Conservation (phyloP, 2,113 vertebrate species). For the Thinocorus orbignyianus region DNA sequence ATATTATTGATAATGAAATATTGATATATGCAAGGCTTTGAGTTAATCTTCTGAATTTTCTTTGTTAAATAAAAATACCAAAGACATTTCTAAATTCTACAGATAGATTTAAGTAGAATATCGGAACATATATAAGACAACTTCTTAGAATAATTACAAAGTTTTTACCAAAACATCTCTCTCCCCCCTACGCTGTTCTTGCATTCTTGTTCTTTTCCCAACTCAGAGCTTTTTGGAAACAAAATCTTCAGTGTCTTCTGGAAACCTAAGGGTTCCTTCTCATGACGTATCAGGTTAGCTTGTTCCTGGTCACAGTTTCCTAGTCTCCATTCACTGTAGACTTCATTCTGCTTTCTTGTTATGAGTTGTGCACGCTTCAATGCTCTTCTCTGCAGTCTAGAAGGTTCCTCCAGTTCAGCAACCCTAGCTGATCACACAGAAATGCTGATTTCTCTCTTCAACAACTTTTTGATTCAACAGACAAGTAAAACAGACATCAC, state of each 20-base stretch:
- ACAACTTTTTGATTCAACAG: not conserved
- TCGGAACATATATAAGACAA: not conserved
- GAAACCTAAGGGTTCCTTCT: not conserved
- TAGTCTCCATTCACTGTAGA: not conserved
- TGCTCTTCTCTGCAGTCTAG: not conserved
- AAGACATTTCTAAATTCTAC: not conserved
- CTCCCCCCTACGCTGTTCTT: not conserved
- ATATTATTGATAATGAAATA: not conserved
- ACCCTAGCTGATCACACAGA: not conserved
- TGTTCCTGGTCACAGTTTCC: not conserved
- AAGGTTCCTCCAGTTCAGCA: not conserved
- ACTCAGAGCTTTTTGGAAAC: not conserved
- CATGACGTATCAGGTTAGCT: not conserved
- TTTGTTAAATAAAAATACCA: not conserved
- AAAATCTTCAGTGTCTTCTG: not conserved
- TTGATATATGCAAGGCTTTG: not conserved
- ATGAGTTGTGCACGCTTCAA: not conserved
- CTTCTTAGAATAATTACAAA: not conserved
- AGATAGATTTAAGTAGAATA: not conserved
- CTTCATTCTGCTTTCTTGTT: not conserved
- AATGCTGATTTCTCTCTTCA: not conserved
- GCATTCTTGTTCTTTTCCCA: not conserved
- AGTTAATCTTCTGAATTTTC: not conserved
- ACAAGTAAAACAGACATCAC: not conserved
- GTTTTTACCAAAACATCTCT: not conserved